Base-by-base conservation (phyloP, 2,888 invertebrate species). In the Erynnis tages region DNA sequence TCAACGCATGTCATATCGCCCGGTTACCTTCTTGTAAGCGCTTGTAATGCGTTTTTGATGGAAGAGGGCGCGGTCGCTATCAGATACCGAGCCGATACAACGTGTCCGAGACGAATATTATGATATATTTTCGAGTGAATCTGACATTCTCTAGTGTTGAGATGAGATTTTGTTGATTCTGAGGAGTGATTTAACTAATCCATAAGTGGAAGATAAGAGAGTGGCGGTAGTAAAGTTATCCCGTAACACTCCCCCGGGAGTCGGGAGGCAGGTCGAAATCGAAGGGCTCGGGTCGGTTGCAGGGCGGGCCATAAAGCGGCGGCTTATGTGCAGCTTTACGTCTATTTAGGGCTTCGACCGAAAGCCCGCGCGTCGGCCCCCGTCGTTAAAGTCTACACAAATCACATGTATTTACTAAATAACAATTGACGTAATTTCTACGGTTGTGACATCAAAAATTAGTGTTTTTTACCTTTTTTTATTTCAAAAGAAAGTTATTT, bases 11-110 rank as follows among this genome's bases (percentile, higher is more conserved):
- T 68, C 78, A 66, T 83, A 80, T 79, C 77, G 65, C 70, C 61
- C 59, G 63, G 71, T 76, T 78, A 70, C 78, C 81, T 82, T 74
- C 83, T 79, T 79, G 72, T 79, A 75, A 75, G 67, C 75, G 75
- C 70, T 63, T 72, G 77, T 84, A 86, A 85, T 86, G 75, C 69
- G 73, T 70, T 80, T 82, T 83, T 83, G 84, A 85, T 85, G 71
- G 76, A 78, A 71, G 77, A 83, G 79, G 87, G 86, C 69, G 83
- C 78, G 84, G 79, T 66, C 68, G 68, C 62, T 77, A 75, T 69
- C 69, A 54, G 60, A 57, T 73, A 76, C 69, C 67, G 58, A 50
- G 48, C 49, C 63, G 67, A 74, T 73, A 75, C 66, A 61, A 59
- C 60, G 63, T 65, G 62, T 60, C 61, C 48, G 59, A 67, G 66